Conservation (phyloP, 2,888 invertebrate species). For the Tethea ocularis region DNA sequence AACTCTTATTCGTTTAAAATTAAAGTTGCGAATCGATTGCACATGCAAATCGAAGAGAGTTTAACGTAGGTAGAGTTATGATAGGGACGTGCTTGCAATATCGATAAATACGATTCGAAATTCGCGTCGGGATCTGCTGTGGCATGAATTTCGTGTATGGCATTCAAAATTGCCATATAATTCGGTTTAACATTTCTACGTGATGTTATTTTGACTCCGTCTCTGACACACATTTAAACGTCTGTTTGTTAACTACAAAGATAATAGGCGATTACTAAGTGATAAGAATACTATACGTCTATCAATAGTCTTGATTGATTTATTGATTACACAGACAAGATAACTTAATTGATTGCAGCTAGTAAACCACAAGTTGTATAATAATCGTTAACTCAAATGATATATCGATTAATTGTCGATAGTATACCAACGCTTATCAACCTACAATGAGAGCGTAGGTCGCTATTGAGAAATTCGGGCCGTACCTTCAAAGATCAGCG, state of each 20-base stretch:
- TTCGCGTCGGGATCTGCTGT: conserved; percentile 41
- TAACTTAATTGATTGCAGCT: not conserved
- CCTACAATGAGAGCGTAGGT: conserved; percentile 52
- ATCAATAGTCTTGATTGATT: not conserved
- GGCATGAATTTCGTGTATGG: conserved; percentile 58
- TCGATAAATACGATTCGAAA: conserved; percentile 52
- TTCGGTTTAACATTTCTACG: not conserved
- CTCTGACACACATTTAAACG: not conserved
- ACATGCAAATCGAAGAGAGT: conserved; percentile 18
- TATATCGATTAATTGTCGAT: not conserved
- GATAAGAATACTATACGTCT: not conserved
- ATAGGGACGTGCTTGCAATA: conserved; percentile 57
- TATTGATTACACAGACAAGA: not conserved
- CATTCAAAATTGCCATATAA: conserved; percentile 38
- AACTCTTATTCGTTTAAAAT: conserved; percentile 11
- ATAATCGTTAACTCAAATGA: not conserved
- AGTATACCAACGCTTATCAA: conserved; percentile 15
- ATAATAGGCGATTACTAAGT: not conserved
- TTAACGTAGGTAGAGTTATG: conserved; percentile 49
- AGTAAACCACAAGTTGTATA: not conserved
- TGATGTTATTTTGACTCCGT: conserved; percentile 23
- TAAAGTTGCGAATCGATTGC: conserved; percentile 28
- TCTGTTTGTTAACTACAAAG: not conserved
- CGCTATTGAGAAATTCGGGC: conserved; percentile 53
- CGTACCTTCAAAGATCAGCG: conserved; percentile 32